Evolutionary conservation across 2,888 invertebrate species (phyloP).

Genomic region (Hedychridium roseum): DNA sequence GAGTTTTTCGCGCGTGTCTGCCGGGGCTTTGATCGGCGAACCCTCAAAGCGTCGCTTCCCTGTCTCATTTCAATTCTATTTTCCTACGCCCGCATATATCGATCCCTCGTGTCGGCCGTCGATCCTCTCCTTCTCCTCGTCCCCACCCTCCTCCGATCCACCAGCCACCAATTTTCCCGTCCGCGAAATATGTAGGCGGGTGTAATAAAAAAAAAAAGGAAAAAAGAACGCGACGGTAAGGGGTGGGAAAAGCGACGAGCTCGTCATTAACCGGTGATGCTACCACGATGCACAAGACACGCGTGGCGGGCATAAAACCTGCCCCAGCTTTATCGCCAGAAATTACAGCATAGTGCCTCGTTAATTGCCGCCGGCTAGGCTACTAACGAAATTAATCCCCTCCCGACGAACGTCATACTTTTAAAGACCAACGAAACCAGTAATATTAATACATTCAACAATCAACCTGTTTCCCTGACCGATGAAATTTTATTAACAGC

Average conservation of each 20-base stretch:
- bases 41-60: slow-evolving; percentile 47
- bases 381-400: too few relatives aligned
- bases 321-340: too few relatives aligned
- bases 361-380: too few relatives aligned
- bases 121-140: slow-evolving; percentile 24
- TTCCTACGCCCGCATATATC: slow-evolving; percentile 57
- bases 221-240: too few relatives aligned
- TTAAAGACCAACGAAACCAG: too few relatives aligned
- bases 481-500: too few relatives aligned
- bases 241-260: slow-evolving; percentile 17
- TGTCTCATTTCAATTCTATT: slow-evolving; percentile 58
- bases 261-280: slow-evolving; percentile 34
- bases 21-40: slow-evolving; percentile 48
- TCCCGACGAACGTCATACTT: too few relatives aligned
- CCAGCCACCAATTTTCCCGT: slow-evolving; percentile 26
- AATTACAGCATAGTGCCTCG: too few relatives aligned
- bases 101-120: too few relatives aligned
- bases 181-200: slow-evolving; percentile 10
- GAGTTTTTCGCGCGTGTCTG: slow-evolving; percentile 18
- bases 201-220: too few relatives aligned
- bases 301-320: slow-evolving; percentile 1
- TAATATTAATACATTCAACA: too few relatives aligned
- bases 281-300: slow-evolving; percentile 5
- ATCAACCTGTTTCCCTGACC: too few relatives aligned
- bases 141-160: slow-evolving; percentile 14